Base-by-base conservation (phyloP, 1,140 invertebrate genomes). In the Ceratitis capitata region DNA sequence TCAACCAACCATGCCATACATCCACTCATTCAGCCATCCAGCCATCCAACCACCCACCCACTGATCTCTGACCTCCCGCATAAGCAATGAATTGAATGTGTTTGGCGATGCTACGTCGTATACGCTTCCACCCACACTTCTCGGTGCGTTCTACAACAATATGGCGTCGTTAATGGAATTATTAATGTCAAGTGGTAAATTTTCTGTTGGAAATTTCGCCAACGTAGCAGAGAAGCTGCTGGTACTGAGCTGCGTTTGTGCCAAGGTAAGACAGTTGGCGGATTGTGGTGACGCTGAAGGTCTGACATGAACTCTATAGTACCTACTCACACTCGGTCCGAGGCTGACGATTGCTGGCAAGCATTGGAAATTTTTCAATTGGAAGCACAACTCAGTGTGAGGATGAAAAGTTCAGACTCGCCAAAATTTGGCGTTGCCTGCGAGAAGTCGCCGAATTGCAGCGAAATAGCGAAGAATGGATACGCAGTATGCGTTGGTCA, bases 131-230 rank as follows among this genome's bases (percentile, higher is more conserved):
- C 58, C 26, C 58, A 26, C 26, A 26, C 58, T 32, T 26, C 29
- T 69, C 32, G 16, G 16, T 47, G 69, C 69, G 39, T 16, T 19
- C 0, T 61, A n/a, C 69, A 45, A 74, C 39, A 78, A 78, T 47
- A 45, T 78, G 35, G 69, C 39, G 61, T 78, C 69, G 39, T 78
- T 78, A 78, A 78, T 78, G 69, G 69, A 78, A 78, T 78, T 78
- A 78, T 78, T 78, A 78, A 78, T 78, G 69, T 78, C 69, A 78
- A 78, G 69, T 78, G 69, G 69, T 39, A 78, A 39, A 39, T 78
- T 78, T 69, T 78, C 5, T n/a, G n/a, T n/a, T n/a, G 69, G 69
- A 78, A 78, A 45, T 45, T 45, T 78, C 69, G 35, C 35, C 58
- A 78, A n/a, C 39, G 12, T 3, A 3, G 12, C 3, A 12, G 32